phyloP scores from a whole-genome alignment of 1,140 invertebrate genomes.

The Stegodyphus dumicola region DNA sequence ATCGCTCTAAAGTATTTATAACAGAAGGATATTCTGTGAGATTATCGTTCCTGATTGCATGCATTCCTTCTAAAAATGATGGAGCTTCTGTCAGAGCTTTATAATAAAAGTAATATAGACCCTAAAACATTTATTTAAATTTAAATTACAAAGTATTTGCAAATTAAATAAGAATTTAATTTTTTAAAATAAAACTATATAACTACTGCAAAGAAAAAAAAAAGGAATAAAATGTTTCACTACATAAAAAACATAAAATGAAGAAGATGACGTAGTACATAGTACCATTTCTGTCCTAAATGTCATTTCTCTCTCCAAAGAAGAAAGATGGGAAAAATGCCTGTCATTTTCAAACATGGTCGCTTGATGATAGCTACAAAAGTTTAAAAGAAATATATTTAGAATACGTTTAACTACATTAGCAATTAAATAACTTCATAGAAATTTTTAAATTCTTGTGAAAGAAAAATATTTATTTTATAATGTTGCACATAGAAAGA shows the following conservation, averaged over 20 bases:
- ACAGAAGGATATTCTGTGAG: constrained; percentile 82
- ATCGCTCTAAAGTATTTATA: constrained; percentile 83
- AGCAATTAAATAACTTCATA: not conserved
- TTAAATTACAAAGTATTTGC: too few relatives aligned
- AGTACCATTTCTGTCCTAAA: constrained; percentile 83
- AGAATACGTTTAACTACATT: not conserved
- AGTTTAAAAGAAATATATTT: not conserved
- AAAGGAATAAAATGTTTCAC: not conserved
- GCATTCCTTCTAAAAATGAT: constrained; percentile 74
- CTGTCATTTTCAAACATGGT: constrained; percentile 83
- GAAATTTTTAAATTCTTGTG: too few relatives aligned
- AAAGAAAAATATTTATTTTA: too few relatives aligned
- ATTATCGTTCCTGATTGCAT: constrained; percentile 78
- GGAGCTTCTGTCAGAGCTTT: constrained; percentile 81
- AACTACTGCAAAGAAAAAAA: not conserved
- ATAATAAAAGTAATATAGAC: constrained; percentile 89
- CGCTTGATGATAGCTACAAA: constrained; percentile 77
- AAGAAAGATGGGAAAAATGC: constrained; percentile 85
- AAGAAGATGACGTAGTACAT: not conserved
- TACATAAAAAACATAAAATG: not conserved
- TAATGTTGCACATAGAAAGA: too few relatives aligned
- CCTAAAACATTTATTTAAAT: constrained; percentile 76
- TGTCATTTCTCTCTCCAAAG: constrained; percentile 83
- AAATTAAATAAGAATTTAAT: too few relatives aligned
- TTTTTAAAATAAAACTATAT: too few relatives aligned